Evolutionary conservation across 2,797 vertebrate species (phyloP), one percentile per base, ranked within the genome.

Genomic region (Sebastes steindachneri): DNA sequence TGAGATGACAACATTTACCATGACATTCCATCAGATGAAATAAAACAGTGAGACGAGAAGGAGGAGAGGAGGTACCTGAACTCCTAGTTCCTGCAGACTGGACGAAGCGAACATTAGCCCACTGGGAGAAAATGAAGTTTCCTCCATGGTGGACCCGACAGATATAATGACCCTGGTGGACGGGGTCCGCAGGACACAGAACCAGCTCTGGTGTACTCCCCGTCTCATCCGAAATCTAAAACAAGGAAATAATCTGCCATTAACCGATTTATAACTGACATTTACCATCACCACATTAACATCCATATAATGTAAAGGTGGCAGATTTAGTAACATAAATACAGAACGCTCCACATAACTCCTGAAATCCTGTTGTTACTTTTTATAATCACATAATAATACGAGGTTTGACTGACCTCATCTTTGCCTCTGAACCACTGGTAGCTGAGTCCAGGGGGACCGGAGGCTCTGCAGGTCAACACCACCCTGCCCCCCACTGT

Each of bases 341-440:
- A 19, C n/a, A 57, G 17, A 55, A 25, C 4, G 0, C 15, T 62
- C 11, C 33, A 67, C 14, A 37, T 7, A 58, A 55, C 19, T 41
- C 3, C 57, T 65, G 9, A 78, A 76, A 33, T 33, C 25, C 60
- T 9, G 17, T 12, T 7, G 11, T 11, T 48, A 2, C 0, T 54
- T 33, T 25, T 74, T 10, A 55, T 58, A 23, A 17, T 68, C 4
- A 14, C 0, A 33, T 4, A 3, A 26, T 59, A 0, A 9, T 4
- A 53, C 68, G 2, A 58, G 54, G 10, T 59, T 19, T 9, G 2
- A 63, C 86, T 83, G 69, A 97, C 97, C 96, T 97, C 96, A 17
- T 81, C 90, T 88, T 93, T 96, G 75, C 96, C 95, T n/a, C 88
- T 95, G 93, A 97, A 97, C 97, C 97, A 97, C 92, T 97, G 97